Evolutionary conservation across 2,888 invertebrate species (phyloP).

Genomic region (Gymnocheta viridis): DNA sequence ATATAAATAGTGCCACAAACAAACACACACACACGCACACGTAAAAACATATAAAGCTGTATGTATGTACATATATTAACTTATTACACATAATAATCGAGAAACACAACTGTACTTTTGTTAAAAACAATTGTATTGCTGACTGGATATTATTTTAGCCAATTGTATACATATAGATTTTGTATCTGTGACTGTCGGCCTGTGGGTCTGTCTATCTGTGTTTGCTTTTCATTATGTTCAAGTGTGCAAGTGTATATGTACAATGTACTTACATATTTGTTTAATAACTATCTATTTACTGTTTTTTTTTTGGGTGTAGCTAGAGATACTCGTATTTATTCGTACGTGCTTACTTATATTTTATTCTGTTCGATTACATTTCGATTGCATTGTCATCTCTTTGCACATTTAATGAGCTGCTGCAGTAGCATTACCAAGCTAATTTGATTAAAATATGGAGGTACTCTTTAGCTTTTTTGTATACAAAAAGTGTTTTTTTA

Average conservation of each 20-base stretch:
- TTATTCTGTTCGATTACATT: constrained; percentile 46
- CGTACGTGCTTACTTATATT: background rate
- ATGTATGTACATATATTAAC: constrained; percentile 12
- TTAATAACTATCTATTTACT: constrained; percentile 49
- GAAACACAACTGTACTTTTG: constrained; percentile 69
- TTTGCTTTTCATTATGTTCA: constrained; percentile 43
- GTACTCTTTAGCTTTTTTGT: background rate
- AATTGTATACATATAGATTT: background rate
- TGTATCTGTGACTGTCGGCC: constrained; percentile 1
- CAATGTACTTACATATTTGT: background rate
- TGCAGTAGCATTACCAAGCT: background rate
- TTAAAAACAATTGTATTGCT: constrained; percentile 59
- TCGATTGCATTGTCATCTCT: constrained; percentile 53
- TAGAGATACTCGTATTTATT: background rate
- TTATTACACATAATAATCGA: constrained; percentile 56
- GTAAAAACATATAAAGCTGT: background rate
- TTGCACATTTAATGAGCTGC: constrained; percentile 43
- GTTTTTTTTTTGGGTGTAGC: constrained; percentile 32
- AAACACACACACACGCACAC: background rate
- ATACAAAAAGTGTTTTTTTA: background rate
- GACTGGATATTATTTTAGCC: background rate
- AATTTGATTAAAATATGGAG: background rate
- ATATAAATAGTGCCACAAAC: background rate
- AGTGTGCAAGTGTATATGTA: background rate
- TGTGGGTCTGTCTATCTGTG: background rate